Base-by-base conservation (phyloP, 1,140 invertebrate genomes). In the Heterodera carotae region DNA sequence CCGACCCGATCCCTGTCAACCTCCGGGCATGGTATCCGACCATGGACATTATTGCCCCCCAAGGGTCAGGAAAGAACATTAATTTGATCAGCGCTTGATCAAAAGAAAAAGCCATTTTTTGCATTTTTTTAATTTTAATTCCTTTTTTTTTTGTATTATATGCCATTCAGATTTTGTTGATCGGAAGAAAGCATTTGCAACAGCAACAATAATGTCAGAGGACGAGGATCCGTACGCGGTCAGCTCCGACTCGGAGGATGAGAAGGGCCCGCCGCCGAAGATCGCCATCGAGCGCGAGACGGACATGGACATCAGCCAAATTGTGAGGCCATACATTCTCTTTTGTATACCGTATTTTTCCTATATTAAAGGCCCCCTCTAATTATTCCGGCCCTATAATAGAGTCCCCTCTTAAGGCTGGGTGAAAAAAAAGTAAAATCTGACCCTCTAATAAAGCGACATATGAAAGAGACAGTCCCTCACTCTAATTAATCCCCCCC, bases 181-280 rank as follows among this genome's bases (percentile, higher is more conserved):
- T n/a, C 43, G 69, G 12, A 43, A 70, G 33, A 70, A 70, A 69
- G 25, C n/a, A 2, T 69, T 43, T 69, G 48, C 31, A 18, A 7
- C 36, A 39, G 36, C 4, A 39, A 10, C 36, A 33, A 73, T 8
- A 78, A 78, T 78, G 77, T 62, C 77, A 53, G 76, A 78, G n/a
- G 62, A 77, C 15, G 85, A 86, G 69, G 85, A 87, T 81, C 85
- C 85, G 15, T 87, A 87, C 76, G 85, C 85, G 69, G 80, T 87
- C 48, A 84, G 76, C 60, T 85, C 83, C 15, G 85, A 87, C 73
- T 87, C 85, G 25, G 86, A 87, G 29, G 86, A 88, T 36, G 85
- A 87, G 62, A 85, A 83, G 76, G 84, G 83, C 43, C 86, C 86
- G 10, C 84, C 84, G 18, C 84, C 84, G 53, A 85, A 85, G 70